These are phyloP conservation scores for Sparus aurata DNA, from an alignment of 2,797 vertebrate genomes.

Conservation along the genomic window DNA sequence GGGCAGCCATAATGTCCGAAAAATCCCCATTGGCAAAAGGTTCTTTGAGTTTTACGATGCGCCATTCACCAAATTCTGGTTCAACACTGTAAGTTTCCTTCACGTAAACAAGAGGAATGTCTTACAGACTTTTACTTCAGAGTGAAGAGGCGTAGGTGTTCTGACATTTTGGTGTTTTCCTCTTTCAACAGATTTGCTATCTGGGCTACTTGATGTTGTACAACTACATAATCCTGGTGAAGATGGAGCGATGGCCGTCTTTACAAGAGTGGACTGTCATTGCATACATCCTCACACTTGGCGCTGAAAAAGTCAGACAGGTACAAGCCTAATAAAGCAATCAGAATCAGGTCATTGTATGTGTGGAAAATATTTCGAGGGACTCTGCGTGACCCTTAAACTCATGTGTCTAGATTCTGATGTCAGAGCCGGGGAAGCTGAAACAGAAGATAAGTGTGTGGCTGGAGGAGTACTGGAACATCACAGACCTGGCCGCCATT, in stretches of 20 bases:
- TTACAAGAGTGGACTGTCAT: constrained; percentile 97
- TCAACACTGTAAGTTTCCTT: constrained; percentile 93
- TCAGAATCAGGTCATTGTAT: not conserved
- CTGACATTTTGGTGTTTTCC: not conserved
- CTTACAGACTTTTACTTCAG: not conserved
- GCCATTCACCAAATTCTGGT: constrained; percentile 99
- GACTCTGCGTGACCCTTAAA: constrained; percentile 5
- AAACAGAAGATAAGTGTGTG: constrained; percentile 98
- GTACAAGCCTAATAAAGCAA: constrained; percentile 74
- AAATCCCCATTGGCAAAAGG: constrained; percentile 93
- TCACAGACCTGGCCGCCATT: constrained; percentile 96
- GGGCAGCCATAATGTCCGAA: constrained; percentile 88
- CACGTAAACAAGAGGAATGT: not conserved
- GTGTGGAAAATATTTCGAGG: not conserved
- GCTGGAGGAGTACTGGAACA: constrained; percentile 99
- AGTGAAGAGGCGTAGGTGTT: not conserved
- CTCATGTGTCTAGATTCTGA: constrained; percentile 90
- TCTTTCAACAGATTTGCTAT: constrained; percentile 91
- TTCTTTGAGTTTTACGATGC: constrained; percentile 99
- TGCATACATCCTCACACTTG: constrained; percentile 95
- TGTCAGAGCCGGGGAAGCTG: constrained; percentile 99
- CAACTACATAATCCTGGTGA: constrained; percentile 98
- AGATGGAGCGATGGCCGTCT: constrained; percentile 96
- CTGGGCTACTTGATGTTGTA: constrained; percentile 96
- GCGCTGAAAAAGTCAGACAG: constrained; percentile 97